Evolutionary conservation across 2,113 vertebrate species (phyloP).

Genomic region (Origma solitaria): DNA sequence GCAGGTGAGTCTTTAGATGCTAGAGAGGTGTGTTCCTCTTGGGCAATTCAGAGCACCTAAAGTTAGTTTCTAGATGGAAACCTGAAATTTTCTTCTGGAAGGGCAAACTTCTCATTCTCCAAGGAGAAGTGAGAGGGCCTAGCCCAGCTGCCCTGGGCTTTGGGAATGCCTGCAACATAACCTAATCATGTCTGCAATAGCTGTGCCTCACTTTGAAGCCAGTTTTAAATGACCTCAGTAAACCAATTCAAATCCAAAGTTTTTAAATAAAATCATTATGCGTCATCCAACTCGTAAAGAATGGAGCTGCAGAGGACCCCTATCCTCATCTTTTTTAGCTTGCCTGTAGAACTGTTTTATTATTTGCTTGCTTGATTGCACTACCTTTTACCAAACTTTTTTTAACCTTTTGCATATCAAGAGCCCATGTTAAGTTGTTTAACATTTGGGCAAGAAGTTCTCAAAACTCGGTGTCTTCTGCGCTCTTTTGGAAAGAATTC

Average conservation of each 20-base stretch:
- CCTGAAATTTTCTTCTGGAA: neutral
- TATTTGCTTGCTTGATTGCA: neutral
- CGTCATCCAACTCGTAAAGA: neutral
- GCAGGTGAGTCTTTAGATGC: neutral
- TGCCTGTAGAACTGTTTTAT: neutral
- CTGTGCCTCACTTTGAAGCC: neutral
- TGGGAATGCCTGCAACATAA: neutral
- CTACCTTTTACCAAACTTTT: neutral
- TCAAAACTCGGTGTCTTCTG: neutral
- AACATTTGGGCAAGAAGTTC: neutral
- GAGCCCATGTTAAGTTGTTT: neutral
- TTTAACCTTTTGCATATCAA: neutral
- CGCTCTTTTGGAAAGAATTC: neutral
- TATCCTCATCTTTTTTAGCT: neutral
- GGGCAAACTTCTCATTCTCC: neutral
- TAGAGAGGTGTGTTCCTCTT: neutral
- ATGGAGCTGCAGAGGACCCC: neutral
- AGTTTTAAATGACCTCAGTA: neutral
- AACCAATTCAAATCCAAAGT: neutral
- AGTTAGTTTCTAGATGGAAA: neutral
- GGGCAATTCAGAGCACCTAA: neutral
- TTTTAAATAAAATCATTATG: neutral
- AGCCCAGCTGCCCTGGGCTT: neutral
- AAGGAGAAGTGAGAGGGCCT: neutral
- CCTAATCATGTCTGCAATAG: neutral